Evolutionary conservation across 2,797 vertebrate species (phyloP), one percentile per base, ranked within the genome.

Genomic region (Crypturellus tataupa): DNA sequence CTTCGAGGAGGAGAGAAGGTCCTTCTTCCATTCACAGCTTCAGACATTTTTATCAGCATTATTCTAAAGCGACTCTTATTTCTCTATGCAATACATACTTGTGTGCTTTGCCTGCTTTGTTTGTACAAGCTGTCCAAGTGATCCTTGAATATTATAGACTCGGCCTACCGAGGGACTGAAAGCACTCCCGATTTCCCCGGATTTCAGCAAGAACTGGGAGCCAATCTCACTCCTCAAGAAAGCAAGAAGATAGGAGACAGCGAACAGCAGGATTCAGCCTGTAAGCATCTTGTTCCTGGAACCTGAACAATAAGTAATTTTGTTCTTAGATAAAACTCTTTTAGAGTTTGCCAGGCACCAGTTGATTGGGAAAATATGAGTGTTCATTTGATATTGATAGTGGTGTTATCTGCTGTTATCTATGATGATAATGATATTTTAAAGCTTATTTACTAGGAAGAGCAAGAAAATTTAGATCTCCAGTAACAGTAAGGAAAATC

Each of bases 401-500:
- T 47, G 88, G n/a, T 49, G 24, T 77, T 93, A 90, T 93, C 73
- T 89, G 40, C 69, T 80, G 58, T 65, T 72, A 62, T 91, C 64
- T 60, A 37, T n/a, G 31, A 44, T 0, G 49, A 71, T 91, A 95
- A 88, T 35, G 62, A 49, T 65, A 80, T 91, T 93, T 94, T 86
- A 89, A 94, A 95, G 55, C 44, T 82, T 93, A 80, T 82, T 95
- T 94, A 25, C 71, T 75, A 42, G 78, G 85, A 94, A 82, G 37
- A 91, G 47, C 53, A 85, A 62, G 75, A 37, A 90, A 55, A 62
- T 75, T 91, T 86, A 86, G 44, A 65, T 95, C 55, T 63, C 33
- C 37, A 40, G 37, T 77, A n/a, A 21, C 10, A 65, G 82, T 67
- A 69, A 80, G 37, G 83, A 93, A 93, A 88, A 93, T 56, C 79